phyloP scores from a whole-genome alignment of 2,797 vertebrate genomes.

The Pseudotriccus pelzelni region DNA sequence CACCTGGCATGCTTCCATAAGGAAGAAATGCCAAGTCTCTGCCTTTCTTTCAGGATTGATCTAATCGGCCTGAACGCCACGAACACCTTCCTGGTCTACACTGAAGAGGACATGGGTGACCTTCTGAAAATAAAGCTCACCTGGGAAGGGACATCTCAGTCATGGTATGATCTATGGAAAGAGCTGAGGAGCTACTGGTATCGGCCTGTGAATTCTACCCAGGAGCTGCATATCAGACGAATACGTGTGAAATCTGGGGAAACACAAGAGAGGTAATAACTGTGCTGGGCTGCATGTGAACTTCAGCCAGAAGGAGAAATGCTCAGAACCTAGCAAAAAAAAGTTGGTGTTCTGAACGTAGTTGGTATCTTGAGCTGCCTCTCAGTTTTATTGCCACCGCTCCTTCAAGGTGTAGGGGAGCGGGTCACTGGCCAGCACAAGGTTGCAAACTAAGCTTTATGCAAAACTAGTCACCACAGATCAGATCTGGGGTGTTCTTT shows the following conservation, averaged over 20 bases:
- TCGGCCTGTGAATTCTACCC: constrained; percentile 6
- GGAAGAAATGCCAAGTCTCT: not conserved
- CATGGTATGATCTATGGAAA: constrained; percentile 84
- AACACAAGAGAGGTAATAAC: constrained; percentile 87
- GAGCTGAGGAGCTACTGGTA: constrained; percentile 77
- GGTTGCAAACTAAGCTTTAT: not conserved
- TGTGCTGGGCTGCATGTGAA: fast-evolving
- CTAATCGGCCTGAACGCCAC: constrained; percentile 85
- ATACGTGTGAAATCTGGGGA: constrained; percentile 94
- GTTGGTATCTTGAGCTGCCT: not conserved
- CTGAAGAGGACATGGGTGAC: constrained; percentile 90
- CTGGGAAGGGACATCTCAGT: constrained; percentile 83
- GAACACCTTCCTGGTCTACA: constrained; percentile 94
- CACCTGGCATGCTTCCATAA: not conserved
- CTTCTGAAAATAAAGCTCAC: constrained; percentile 87
- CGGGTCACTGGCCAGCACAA: not conserved
- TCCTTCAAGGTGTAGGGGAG: fast-evolving
- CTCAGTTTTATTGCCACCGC: not conserved
- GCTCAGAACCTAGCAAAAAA: not conserved
- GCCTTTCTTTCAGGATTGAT: constrained; percentile 75
- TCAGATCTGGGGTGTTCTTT: not conserved
- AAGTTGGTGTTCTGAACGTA: fast-evolving
- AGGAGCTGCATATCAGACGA: constrained; percentile 83
- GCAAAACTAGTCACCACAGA: not conserved
- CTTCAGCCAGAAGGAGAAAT: not conserved